Conservation (phyloP, 1,140 invertebrate genomes). For the Tetraneura akinire region DNA sequence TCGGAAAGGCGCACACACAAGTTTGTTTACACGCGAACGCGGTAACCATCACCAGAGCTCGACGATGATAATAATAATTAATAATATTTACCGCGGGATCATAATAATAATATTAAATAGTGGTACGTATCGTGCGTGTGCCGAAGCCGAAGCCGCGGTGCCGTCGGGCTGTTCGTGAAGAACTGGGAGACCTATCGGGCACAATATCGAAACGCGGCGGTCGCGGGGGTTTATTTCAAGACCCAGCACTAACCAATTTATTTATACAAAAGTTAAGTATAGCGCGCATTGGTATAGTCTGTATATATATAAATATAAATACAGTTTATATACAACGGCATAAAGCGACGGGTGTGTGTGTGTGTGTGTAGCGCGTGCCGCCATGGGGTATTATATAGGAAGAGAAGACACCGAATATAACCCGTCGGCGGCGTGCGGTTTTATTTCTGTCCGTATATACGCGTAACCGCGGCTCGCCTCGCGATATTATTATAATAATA, state of each 20-base stretch:
- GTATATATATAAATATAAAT: not conserved
- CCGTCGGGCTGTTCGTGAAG: constrained; percentile 43
- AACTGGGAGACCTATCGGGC: constrained; percentile 31
- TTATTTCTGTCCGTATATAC: constrained; percentile 35
- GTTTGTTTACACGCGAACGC: not conserved
- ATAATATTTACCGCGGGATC: too few species aligned
- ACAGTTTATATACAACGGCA: too few species aligned
- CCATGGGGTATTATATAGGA: constrained; percentile 43
- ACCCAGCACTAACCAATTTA: constrained; percentile 47
- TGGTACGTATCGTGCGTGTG: too few species aligned
- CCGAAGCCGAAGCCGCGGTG: constrained; percentile 16
- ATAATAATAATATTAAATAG: not conserved
- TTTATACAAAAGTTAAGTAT: constrained; percentile 51
- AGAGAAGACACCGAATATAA: constrained; percentile 40
- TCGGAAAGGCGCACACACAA: not conserved
- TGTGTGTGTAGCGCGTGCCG: constrained; percentile 10
- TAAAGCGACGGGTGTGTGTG: not conserved
- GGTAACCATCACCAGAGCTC: too few species aligned
- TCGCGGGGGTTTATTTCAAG: constrained; percentile 50
- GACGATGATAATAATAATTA: too few species aligned
- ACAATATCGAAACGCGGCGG: constrained; percentile 16
- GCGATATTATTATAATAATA: not conserved
- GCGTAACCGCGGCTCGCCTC: not conserved
- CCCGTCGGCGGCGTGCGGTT: constrained; percentile 42
- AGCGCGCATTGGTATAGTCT: constrained; percentile 23